Base-by-base conservation (phyloP, 1,140 invertebrate genomes). In the Dinothrombium tinctorium region DNA sequence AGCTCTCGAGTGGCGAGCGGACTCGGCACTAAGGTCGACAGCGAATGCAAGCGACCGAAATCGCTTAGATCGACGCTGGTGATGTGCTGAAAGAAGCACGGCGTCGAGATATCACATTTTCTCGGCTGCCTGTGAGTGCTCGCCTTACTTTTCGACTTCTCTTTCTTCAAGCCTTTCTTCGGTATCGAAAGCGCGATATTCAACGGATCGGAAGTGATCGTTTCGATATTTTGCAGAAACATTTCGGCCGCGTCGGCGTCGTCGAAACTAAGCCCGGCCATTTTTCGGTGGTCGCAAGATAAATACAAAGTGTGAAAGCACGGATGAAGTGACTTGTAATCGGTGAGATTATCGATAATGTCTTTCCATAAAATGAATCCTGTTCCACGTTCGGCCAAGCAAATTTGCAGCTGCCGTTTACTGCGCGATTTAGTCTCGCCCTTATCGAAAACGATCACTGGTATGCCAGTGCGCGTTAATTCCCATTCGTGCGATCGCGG, bases 351-450 rank as follows among this genome's bases (percentile, higher is more conserved):
- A 47, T 69, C 77, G 46, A 84, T 74, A n/a, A 69, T 69, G 55
- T 84, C 79, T 40, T 66, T 65, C 79, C 79, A 84, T n/a, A 84
- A 56, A 21, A 73, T 70, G 54, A 84, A 82, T 33, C 76, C 77
- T 2, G 77, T 77, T 2, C 78, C 78, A 35, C 75, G 66, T 57
- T 84, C 80, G 1, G 78, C 77, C 14, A 84, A 53, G 2, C 78
- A 62, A 19, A 84, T 68, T 43, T 74, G 71, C 4, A 84, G 71
- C 21, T 69, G 67, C 20, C 76, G 60, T 50, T 75, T 71, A 33
- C 69, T 63, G 32, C 77, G 57, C 6, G 76, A 72, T 40, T 68
- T 58, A 1, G 74, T 71, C 46, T 73, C 71, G 1, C 76, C 79
- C 6, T 68, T 67, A 57, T 84, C 77, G 33, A 83, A 61, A 0